Base-by-base conservation (phyloP, 92 coral and sea anemone species). In the Diadumene lineata region DNA sequence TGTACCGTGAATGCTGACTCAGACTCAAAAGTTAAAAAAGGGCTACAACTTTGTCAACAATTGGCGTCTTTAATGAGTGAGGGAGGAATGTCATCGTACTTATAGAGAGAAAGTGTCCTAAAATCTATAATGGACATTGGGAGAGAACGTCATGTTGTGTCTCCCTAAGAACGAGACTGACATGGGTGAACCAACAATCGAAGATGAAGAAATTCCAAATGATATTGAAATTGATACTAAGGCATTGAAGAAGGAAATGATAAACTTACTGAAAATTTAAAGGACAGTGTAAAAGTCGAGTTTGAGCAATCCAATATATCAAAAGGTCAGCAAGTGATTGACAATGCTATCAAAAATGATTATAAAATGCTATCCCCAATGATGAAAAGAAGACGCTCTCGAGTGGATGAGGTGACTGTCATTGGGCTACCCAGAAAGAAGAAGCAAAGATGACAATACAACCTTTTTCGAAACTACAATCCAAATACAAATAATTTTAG, bases 381-480 rank as follows among this genome's bases (percentile, higher is more conserved):
- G 63, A 64, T 58, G 27, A 88, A 87, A 70, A 83, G 92, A 61
- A 85, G 92, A 27, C 82, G 88, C 24, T 82, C 81, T 22, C 79
- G 83, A 72, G 74, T 70, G 75, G 78, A 83, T 53, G 87, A 86
- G 43, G 46, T 81, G 4, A 81, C 90, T 2, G 86, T 74, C 1
- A 80, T 85, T 67, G 79, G 90, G 30, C 82, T 85, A 18, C 82
- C 83, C 44, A 60, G 77, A 69, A 82, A 76, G 61, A 50, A 30
- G 44, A 81, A 57, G 60, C 56, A 51, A 2, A 57, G 16, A 55
- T 65, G 26, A 81, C 34, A 19, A 48, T 77, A 43, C 50, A 76
- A 17, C 72, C 91, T 8, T 86, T 75, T 76, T 34, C 71, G 28
- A 81, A 77, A 28, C 78, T 86, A 33, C 33, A 25, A 44, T 80